These are phyloP conservation scores for Rhabdomys pumilio DNA, from an alignment of 2,797 vertebrate genomes.

Conservation along the genomic window DNA sequence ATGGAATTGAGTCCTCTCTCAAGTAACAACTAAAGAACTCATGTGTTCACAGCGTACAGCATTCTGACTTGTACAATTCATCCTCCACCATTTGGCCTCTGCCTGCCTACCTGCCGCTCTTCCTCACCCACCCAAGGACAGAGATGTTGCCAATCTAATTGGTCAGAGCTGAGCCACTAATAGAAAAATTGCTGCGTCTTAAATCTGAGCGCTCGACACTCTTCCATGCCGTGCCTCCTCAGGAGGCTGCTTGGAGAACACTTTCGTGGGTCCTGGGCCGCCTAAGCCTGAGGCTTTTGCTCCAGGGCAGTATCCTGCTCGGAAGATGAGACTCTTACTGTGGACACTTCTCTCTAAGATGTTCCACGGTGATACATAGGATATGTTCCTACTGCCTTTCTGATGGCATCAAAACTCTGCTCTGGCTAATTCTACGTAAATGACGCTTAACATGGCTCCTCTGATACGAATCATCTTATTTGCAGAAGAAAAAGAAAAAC, in stretches of 20 bases:
- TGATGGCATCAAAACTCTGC: neutral
- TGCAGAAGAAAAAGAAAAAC: neutral
- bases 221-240: neutral
- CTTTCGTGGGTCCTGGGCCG: neutral
- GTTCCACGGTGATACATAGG: neutral
- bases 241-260: too few relatives aligned
- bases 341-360: neutral
- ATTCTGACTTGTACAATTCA: slow-evolving; percentile 1
- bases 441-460: neutral
- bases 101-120: neutral
- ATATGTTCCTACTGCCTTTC: neutral
- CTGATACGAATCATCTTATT: neutral
- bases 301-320: neutral
- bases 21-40: neutral
- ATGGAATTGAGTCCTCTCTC: slow-evolving; percentile 13
- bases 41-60: neutral
- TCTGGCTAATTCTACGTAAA: neutral
- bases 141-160: neutral
- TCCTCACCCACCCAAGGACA: neutral
- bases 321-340: neutral
- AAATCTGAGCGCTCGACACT: neutral
- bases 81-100: slow-evolving; percentile 35
- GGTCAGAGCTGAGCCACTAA: neutral
- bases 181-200: neutral
- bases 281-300: neutral